Conservation (phyloP, 2,113 vertebrate species). For the Callocephalon fimbriatum region DNA sequence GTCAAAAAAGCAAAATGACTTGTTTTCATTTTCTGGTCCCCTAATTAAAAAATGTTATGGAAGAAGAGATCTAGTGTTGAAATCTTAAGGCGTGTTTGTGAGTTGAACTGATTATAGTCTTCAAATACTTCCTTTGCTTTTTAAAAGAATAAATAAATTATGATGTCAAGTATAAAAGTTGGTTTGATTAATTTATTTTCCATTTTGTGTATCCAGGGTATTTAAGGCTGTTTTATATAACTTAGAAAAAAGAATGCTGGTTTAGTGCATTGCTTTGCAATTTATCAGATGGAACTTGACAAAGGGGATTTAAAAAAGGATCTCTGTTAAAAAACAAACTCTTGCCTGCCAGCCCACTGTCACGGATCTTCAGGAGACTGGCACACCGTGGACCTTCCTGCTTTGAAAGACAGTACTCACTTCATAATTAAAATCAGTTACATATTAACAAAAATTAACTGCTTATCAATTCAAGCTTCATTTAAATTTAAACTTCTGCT, state of each 20-base stretch:
- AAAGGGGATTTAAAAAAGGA: not conserved
- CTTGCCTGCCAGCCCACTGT: not conserved
- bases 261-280: not conserved
- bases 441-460: not conserved
- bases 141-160: not conserved
- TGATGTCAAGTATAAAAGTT: not conserved
- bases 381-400: not conserved
- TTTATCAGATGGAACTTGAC: conserved; percentile 12
- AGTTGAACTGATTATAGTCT: not conserved
- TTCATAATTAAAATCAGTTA: not conserved
- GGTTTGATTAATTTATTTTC: conserved; percentile 48
- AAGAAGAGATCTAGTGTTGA: conserved; percentile 11
- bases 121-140: conserved; percentile 1
- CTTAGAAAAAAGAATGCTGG: not conserved
- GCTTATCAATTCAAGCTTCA: not conserved
- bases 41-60: not conserved
- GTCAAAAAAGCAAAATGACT: not conserved
- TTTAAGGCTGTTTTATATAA: conserved; percentile 31
- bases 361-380: not conserved
- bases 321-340: not conserved
- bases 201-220: not conserved
- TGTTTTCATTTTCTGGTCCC: not conserved
- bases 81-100: not conserved
- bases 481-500: not conserved
- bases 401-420: not conserved